phyloP scores from a whole-genome alignment of 1,140 invertebrate genomes.

The Arctopsyche grandis region DNA sequence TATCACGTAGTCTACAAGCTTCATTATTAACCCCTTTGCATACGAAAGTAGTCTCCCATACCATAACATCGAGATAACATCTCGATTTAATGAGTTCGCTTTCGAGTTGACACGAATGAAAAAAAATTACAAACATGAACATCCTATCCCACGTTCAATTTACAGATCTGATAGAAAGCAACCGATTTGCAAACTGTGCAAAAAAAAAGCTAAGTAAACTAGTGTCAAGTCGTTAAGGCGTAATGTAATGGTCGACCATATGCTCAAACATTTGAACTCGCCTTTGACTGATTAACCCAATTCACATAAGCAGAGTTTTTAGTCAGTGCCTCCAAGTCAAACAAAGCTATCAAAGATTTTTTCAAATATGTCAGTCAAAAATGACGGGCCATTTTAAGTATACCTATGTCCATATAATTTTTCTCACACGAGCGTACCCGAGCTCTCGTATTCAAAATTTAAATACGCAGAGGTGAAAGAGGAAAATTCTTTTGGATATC shows the following conservation, averaged over 20 bases:
- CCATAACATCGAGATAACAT: neutral
- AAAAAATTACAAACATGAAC: neutral
- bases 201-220: neutral
- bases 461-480: neutral
- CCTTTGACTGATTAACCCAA: neutral
- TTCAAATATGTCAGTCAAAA: conserved; percentile 1
- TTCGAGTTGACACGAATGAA: neutral
- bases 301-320: neutral
- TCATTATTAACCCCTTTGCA: conserved; percentile 10
- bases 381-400: neutral
- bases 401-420: neutral
- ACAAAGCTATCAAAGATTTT: neutral
- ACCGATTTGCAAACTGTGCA: neutral
- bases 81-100: neutral
- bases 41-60: neutral
- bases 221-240: neutral
- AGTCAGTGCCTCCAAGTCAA: too few species aligned
- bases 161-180: too few species aligned
- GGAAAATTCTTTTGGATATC: neutral
- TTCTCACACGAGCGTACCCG: neutral
- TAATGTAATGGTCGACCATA: neutral
- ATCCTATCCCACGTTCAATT: neutral
- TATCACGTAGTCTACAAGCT: neutral
- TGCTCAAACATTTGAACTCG: neutral
- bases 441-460: too few species aligned